phyloP scores from a whole-genome alignment of 1,140 invertebrate genomes.

The Drosophila kikkawai region DNA sequence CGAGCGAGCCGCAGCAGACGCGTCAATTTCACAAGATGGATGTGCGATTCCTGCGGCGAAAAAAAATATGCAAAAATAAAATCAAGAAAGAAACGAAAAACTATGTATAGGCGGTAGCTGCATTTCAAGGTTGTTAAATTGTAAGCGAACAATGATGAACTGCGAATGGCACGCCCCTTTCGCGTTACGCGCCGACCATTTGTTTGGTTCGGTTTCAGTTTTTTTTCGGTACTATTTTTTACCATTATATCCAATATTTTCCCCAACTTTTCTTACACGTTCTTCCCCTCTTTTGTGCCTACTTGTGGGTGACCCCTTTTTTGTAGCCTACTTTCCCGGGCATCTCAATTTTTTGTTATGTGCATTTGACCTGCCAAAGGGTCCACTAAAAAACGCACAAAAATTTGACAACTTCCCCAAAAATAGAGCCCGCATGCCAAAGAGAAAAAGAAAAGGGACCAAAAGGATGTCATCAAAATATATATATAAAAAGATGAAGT shows the following conservation, averaged over 20 bases:
- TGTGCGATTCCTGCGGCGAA: slow-evolving; percentile 89
- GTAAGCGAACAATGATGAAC: slow-evolving; percentile 20
- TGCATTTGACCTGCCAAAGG: slow-evolving; percentile 63
- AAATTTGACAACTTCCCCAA: slow-evolving; percentile 65
- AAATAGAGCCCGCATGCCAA: slow-evolving; percentile 15
- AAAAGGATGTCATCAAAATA: slow-evolving; percentile 57
- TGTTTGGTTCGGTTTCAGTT: slow-evolving; percentile 12
- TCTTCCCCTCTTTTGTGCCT: slow-evolving; percentile 5
- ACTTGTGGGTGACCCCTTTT: slow-evolving; percentile 37
- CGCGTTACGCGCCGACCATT: slow-evolving; percentile 26
- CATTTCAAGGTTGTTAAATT: slow-evolving; percentile 43
- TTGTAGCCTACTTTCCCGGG: slow-evolving; percentile 53
- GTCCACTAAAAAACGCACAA: slow-evolving; percentile 50
- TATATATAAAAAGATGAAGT: slow-evolving; percentile 28
- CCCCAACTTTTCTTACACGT: not conserved
- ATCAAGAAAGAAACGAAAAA: not conserved
- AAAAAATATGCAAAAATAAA: slow-evolving; percentile 1
- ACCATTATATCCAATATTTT: not conserved
- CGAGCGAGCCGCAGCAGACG: slow-evolving; percentile 95
- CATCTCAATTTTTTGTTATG: slow-evolving; percentile 42
- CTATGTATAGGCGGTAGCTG: slow-evolving; percentile 4
- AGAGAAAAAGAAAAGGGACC: slow-evolving; percentile 11
- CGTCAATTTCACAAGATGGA: slow-evolving; percentile 98
- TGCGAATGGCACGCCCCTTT: slow-evolving; percentile 22
- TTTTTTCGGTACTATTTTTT: slow-evolving; percentile 3